Conservation (phyloP, 2,797 vertebrate genomes). For the Mormyrops attenuatus region DNA sequence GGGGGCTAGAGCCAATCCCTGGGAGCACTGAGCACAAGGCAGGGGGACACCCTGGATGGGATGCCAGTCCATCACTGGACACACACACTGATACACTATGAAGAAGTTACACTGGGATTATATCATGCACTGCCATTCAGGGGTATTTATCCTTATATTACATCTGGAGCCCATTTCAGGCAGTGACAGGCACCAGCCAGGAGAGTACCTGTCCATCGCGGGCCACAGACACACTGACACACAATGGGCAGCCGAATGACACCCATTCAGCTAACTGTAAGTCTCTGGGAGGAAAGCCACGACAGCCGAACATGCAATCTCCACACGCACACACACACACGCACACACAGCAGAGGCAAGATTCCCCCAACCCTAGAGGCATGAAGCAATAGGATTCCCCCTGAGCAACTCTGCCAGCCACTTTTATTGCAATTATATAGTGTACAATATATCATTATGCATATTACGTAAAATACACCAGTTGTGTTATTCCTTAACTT, state of each 20-base stretch:
- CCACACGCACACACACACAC: not conserved
- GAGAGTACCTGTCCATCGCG: not conserved
- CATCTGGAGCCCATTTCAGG: not conserved
- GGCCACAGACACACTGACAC: not conserved
- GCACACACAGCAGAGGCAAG: not conserved
- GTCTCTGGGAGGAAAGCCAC: not conserved
- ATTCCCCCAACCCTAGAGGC: not conserved
- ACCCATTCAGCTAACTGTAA: not conserved
- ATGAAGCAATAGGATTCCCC: not conserved
- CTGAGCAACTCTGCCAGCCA: not conserved
- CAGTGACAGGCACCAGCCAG: not conserved
- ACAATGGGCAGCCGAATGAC: not conserved
- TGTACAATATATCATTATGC: conserved; percentile 2
- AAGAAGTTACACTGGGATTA: not conserved
- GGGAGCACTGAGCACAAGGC: not conserved
- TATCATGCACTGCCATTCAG: not conserved
- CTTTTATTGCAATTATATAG: not conserved
- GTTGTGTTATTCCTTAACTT: not conserved
- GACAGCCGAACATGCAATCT: too few species aligned
- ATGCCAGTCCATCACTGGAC: not conserved
- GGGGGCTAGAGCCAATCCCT: not conserved
- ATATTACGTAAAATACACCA: not conserved
- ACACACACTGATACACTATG: not conserved
- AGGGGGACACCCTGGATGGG: not conserved
- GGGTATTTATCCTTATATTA: not conserved